Base-by-base conservation (phyloP, 2,888 invertebrate species). In the Cyclophora punctaria region DNA sequence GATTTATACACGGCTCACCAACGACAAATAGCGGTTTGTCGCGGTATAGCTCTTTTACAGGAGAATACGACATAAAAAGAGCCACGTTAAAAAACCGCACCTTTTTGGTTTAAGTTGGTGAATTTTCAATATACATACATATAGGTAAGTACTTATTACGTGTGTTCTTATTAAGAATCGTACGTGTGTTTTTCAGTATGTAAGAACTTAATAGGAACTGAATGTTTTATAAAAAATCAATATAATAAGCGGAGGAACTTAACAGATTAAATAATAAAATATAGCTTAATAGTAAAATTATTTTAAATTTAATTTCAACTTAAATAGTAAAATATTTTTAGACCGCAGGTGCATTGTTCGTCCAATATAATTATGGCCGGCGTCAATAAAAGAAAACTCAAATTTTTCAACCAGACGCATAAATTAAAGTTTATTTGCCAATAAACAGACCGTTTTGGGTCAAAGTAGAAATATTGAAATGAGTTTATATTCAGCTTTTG, bases 1-100 rank as follows among this genome's bases (percentile, higher is more conserved):
- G 85, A 86, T 85, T 84, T 85, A 85, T 82, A 75, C 71, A 63
- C 67, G 70, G 71, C 72, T 77, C 72, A 69, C 73, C 73, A 67
- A 81, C 84, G 83, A 86, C 82, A 86, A 87, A 85, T 84, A 83
- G 82, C 80, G 81, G 83, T 83, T 82, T 82, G 80, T 83, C 80
- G 78, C 73, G 71, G 74, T 78, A 81, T 83, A 80, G 80, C 76
- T 80, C 80, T 78, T 78, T 77, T 72, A 73, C 75, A 71, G 72
- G 73, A 68, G 53, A 68, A 78, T 82, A 82, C 80, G 82, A 81
- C 77, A 75, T 77, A 75, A 70, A 69, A 69, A 64, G 59, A 61
- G 68, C 67, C 70, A 66, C 64, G 66, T 62, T 70, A 69, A 71
- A 74, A 73, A 71, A 64, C 53, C 55, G 52, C 47, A 55, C 56